Evolutionary conservation across 2,888 invertebrate species (phyloP), one percentile per base, ranked within the genome.

Genomic region (Pristionchus entomophagus): DNA sequence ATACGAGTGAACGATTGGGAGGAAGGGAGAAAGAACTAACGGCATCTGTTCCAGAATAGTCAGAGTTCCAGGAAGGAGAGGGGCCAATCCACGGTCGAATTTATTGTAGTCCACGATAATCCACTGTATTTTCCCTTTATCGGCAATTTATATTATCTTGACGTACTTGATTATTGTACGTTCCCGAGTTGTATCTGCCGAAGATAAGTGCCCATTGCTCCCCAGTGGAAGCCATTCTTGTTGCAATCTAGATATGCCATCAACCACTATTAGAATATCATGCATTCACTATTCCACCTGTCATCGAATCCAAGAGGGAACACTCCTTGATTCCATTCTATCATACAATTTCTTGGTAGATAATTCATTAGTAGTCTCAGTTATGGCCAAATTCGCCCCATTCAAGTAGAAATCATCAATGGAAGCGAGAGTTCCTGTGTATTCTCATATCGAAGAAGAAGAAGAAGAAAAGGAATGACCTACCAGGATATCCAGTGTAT

Each of bases 311-410:
- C 96, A 96, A 22, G 86, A 85, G 2, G 85, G 73, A 89, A 96
- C 73, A 86, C 95, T 95, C 62, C 94, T 94, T 12, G 96, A 95
- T 89, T 95, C 95, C 59, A 96, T 95, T 86, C 95, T 95, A 88
- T 95, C 95, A 96, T 96, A 96, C 3, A 96, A 94, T 56, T 95
- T 95, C 17, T 94, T 93, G 93, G 96, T 96, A 90, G 95, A 95
- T 92, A 96, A 96, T 88, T 95, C 95, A 81, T 97, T 95, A 4
- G 96, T 95, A 10, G 97, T 96, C 85, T 97, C 97, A 6, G 96
- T 95, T 1, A 96, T 94, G 10, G 96, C 94, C 94, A 69, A 45
- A 51, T 69, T 69, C 8, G 49, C 69, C 19, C 65, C 65, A 69
- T 17, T 84, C 29, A 69, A 5, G 22, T 53, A 59, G 69, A 84